Evolutionary conservation across 2,888 invertebrate species (phyloP).

Genomic region (Acrobasis suavella): DNA sequence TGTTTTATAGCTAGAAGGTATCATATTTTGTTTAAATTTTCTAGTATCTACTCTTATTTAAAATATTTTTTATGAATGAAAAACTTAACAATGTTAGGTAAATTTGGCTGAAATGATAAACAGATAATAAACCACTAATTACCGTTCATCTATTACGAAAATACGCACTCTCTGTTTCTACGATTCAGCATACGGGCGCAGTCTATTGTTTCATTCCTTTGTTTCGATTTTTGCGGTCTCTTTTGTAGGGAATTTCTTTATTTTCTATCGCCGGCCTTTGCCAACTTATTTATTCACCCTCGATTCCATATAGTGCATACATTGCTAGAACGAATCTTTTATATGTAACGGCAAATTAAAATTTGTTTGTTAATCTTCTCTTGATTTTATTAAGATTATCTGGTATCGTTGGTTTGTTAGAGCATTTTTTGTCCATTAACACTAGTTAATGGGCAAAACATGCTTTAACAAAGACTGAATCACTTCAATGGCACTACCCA

Average conservation of each 20-base stretch:
- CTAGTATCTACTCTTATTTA: too few relatives aligned
- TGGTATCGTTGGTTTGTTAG: too few relatives aligned
- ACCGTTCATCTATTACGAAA: not conserved
- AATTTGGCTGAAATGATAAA: too few relatives aligned
- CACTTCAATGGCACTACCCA: too few relatives aligned
- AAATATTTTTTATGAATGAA: too few relatives aligned
- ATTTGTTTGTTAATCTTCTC: not conserved
- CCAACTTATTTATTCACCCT: conserved; percentile 33
- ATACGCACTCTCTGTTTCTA: not conserved
- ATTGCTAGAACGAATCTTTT: not conserved
- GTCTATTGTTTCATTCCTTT: conserved; percentile 53
- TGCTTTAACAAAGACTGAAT: too few relatives aligned
- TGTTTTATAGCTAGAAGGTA: too few relatives aligned
- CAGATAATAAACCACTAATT: not conserved
- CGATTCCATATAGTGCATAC: not conserved
- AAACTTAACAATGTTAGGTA: too few relatives aligned
- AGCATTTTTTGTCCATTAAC: too few relatives aligned
- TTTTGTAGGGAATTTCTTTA: conserved; percentile 61
- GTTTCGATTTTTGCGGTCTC: conserved; percentile 62
- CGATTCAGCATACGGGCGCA: not conserved
- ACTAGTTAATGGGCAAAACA: too few relatives aligned
- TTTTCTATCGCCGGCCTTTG: conserved; percentile 46
- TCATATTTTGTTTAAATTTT: too few relatives aligned
- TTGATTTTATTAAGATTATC: too few relatives aligned
- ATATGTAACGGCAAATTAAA: not conserved